These are phyloP conservation scores for Episyrphus balteatus DNA, from an alignment of 1,140 invertebrate genomes.

Conservation along the genomic window DNA sequence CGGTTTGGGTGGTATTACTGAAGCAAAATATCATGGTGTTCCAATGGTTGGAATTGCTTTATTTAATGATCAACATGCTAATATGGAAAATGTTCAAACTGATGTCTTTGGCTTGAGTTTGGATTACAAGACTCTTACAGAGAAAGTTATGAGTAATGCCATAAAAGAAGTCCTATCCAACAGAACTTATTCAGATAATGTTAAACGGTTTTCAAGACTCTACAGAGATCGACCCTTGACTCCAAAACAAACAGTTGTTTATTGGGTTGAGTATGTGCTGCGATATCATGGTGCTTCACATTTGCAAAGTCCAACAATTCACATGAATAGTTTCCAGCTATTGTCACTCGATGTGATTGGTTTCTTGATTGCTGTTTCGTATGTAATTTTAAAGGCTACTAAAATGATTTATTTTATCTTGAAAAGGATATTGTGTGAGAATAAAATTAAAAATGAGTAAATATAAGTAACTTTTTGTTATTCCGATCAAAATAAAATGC, in stretches of 20 bases:
- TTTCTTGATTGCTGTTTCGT: too few species aligned
- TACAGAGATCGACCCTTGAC: slow-evolving; percentile 29
- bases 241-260: slow-evolving; percentile 20
- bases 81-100: slow-evolving; percentile 39
- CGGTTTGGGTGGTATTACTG: slow-evolving; percentile 55
- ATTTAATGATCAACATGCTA: slow-evolving; percentile 50
- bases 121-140: slow-evolving; percentile 29
- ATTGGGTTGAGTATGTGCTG: slow-evolving; percentile 27
- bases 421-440: too few species aligned
- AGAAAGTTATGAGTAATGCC: slow-evolving; percentile 19
- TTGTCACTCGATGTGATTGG: too few species aligned
- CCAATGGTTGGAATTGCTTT: slow-evolving; percentile 60
- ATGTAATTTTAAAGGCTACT: too few species aligned
- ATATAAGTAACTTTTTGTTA: too few species aligned
- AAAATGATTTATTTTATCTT: too few species aligned
- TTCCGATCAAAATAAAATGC: too few species aligned
- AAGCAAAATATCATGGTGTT: slow-evolving; percentile 56
- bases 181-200: slow-evolving; percentile 17
- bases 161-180: slow-evolving; percentile 22
- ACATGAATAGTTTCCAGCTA: slow-evolving; percentile 12
- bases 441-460: too few species aligned
- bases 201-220: slow-evolving; percentile 20
- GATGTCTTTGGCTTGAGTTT: slow-evolving; percentile 39
- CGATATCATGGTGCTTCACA: slow-evolving; percentile 20
- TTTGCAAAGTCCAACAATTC: slow-evolving; percentile 32